Conservation (phyloP, 1,140 invertebrate genomes). For the Cardiocondyla obscurior region DNA sequence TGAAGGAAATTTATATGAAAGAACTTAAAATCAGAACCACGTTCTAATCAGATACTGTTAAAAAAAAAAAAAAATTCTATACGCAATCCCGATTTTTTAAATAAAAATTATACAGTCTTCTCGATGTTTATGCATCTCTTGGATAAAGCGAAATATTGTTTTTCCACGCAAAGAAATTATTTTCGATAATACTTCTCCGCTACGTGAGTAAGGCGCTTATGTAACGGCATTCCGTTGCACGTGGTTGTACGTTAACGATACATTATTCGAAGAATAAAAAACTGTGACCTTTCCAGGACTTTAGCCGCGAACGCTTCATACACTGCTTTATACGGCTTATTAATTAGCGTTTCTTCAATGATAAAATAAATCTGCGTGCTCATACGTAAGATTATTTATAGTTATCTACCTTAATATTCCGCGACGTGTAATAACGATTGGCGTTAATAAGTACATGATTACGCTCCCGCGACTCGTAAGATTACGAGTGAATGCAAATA, state of each 20-base stretch:
- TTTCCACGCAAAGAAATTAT: not conserved
- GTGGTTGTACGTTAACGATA: constrained; percentile 38
- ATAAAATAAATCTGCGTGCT: constrained; percentile 31
- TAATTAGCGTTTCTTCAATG: constrained; percentile 41
- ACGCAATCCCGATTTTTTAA: not conserved
- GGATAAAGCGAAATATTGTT: not conserved
- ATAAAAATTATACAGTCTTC: not conserved
- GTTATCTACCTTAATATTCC: not conserved
- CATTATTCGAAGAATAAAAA: constrained; percentile 40
- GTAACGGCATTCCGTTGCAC: constrained; percentile 7
- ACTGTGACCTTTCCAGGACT: constrained; percentile 38
- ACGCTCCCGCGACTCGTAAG: not conserved
- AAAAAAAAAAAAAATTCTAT: not conserved
- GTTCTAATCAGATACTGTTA: not conserved
- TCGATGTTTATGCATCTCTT: not conserved
- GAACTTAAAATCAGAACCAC: not conserved
- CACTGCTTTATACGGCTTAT: not conserved
- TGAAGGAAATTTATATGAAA: not conserved
- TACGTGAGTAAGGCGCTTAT: not conserved
- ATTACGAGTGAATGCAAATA: constrained; percentile 3
- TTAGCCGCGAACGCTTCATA: not conserved
- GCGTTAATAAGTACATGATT: not conserved
- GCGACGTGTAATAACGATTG: not conserved
- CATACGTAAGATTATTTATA: not conserved
- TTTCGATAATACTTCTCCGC: not conserved